Base-by-base conservation (phyloP, 2,113 vertebrate species). In the Motacilla alba region DNA sequence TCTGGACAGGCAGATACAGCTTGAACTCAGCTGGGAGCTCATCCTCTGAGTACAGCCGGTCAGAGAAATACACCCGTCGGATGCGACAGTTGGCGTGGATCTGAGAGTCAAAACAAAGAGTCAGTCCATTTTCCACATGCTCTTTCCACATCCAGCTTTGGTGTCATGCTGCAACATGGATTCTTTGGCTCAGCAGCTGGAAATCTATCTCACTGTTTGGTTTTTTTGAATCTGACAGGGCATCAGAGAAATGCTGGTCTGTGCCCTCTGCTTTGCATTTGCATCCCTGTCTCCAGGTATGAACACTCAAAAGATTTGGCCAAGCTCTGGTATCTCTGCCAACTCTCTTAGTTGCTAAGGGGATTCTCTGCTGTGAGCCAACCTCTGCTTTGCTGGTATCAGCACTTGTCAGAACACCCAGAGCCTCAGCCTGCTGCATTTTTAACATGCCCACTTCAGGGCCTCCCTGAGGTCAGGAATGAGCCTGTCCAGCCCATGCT, bases 21-120 rank as follows among this genome's bases (percentile, higher is more conserved):
- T 99, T 99, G 96, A 99, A 99, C 96, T 99, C 99, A 5, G 99
- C 99, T 2, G 99, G 99, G 55, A 99, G 98, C 93, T 99, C 99
- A 17, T 99, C 99, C 94, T 99, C 99, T 0, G 99, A 99, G 96
- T 99, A 99, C 58, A 99, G 98, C 66, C 99, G 98, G 97, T 99
- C 99, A 20, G 99, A 99, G 98, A 99, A 99, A 96, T 99, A 99
- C 47, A 99, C 99, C 68, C 99, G 98, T 56, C 99, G 98, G 90
- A 99, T 99, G 27, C 99, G 98, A 94, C 99, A 99, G 97, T 99
- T 99, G 3, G 99, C 99, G 0, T 99, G 99, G 96, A 99, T 99
- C 99, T 99, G 70, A 68, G 92, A 84, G 74, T 22, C 62, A 75
- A 94, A 84, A 46, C 41, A 70, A 37, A 72, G 22, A 95, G 56